These are phyloP conservation scores for Epinotia ramella DNA, from an alignment of 2,888 invertebrate genomes.

Conservation along the genomic window DNA sequence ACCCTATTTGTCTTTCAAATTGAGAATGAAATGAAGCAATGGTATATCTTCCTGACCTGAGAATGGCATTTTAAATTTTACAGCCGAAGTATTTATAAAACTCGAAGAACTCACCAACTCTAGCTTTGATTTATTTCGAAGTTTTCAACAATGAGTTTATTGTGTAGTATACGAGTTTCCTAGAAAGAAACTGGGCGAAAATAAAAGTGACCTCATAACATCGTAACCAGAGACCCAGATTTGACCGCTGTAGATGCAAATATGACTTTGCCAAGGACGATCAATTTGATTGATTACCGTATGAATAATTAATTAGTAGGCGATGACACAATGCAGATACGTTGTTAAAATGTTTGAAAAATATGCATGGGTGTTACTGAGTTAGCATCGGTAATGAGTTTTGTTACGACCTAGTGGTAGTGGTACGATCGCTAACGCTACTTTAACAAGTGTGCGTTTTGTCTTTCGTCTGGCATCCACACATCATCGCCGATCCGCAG, in stretches of 20 bases:
- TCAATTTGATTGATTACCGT: conserved; percentile 23
- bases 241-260: conserved; percentile 3
- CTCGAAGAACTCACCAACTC: not conserved
- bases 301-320: conserved; percentile 27
- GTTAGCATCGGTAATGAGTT: not conserved
- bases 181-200: not conserved
- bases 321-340: not conserved
- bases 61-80: no score
- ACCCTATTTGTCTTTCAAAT: no score
- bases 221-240: not conserved
- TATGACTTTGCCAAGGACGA: conserved; percentile 26
- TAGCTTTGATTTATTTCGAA: not conserved
- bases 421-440: not conserved
- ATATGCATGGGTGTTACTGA: not conserved
- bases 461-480: not conserved
- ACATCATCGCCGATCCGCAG: no score
- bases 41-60: no score
- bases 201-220: not conserved
- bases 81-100: not conserved
- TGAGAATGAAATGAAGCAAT: no score
- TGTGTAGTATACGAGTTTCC: conserved; percentile 1
- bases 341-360: not conserved
- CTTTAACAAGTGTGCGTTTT: not conserved
- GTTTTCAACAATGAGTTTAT: not conserved
- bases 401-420: not conserved